Evolutionary conservation across 2,797 vertebrate species (phyloP).

Genomic region (Crotalus adamanteus): DNA sequence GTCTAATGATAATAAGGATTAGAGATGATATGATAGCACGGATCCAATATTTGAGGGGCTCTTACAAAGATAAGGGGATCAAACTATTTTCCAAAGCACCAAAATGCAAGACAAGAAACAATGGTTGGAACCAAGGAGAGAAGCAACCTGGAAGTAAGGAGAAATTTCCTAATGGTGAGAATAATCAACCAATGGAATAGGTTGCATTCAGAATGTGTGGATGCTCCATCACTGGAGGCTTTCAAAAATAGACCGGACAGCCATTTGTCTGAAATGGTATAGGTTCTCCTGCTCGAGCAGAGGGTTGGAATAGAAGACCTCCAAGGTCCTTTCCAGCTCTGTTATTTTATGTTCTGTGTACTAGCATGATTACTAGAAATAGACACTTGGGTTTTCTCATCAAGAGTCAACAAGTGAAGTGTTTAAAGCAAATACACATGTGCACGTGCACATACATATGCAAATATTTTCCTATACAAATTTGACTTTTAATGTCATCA

Average conservation of each 20-base stretch:
- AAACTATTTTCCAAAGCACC: background rate
- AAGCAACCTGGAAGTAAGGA: background rate
- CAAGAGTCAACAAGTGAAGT: background rate
- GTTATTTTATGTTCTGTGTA: background rate
- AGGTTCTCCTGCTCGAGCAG: background rate
- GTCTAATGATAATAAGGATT: background rate
- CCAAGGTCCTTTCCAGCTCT: background rate
- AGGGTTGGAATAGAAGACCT: background rate
- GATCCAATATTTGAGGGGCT: background rate
- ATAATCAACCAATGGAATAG: background rate
- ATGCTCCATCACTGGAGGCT: background rate
- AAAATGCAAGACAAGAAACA: background rate
- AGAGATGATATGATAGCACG: background rate
- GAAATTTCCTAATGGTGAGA: background rate
- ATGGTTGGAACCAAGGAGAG: background rate
- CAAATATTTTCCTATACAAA: background rate
- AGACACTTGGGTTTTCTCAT: background rate
- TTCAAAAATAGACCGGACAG: background rate
- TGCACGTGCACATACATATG: background rate
- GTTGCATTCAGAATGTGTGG: background rate
- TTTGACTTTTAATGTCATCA: background rate
- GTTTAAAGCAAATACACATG: background rate
- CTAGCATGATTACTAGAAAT: background rate
- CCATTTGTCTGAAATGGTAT: background rate
- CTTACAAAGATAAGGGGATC: background rate